Percentiles rank a stretch among this genome's conserved stretches.
These are phyloP conservation scores for Balaeniceps rex DNA, from an alignment of 2,113 vertebrate genomes.

Conservation along the genomic window DNA sequence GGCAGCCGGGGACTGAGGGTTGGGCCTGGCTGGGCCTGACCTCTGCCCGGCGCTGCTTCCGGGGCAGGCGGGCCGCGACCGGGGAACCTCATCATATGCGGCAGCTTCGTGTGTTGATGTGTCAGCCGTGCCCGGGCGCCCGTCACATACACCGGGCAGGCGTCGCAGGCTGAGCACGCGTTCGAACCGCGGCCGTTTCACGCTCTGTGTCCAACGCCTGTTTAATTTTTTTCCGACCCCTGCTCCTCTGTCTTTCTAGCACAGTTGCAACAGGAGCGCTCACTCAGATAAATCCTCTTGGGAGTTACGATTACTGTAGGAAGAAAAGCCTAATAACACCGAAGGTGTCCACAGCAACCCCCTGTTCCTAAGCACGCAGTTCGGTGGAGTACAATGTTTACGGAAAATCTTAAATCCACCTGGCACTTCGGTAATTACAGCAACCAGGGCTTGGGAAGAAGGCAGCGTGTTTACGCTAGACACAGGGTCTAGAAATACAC, in stretches of 20 bases:
- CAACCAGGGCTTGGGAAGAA: background rate
- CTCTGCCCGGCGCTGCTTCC: fast-evolving
- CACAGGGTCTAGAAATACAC: fast-evolving
- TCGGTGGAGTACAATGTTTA: fast-evolving
- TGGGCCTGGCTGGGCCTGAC: no score
- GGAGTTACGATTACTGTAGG: no score
- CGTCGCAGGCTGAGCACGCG: fast-evolving
- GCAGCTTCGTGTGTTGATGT: no score
- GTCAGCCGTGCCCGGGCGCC: background rate
- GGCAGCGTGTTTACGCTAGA: no score
- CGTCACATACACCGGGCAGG: fast-evolving
- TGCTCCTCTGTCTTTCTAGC: fast-evolving
- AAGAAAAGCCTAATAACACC: no score
- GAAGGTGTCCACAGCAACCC: fast-evolving
- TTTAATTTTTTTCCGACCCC: fast-evolving
- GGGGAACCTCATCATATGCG: fast-evolving
- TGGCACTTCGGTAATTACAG: fast-evolving
- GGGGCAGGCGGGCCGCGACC: fast-evolving
- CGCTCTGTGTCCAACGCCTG: fast-evolving
- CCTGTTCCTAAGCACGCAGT: background rate
- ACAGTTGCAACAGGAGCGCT: fast-evolving
- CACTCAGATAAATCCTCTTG: fast-evolving
- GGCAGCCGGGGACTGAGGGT: no score
- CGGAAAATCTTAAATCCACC: background rate
- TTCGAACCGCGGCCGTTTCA: fast-evolving